These are phyloP conservation scores for Microplitis deprimator DNA, from an alignment of 2,888 invertebrate genomes.

Conservation along the genomic window DNA sequence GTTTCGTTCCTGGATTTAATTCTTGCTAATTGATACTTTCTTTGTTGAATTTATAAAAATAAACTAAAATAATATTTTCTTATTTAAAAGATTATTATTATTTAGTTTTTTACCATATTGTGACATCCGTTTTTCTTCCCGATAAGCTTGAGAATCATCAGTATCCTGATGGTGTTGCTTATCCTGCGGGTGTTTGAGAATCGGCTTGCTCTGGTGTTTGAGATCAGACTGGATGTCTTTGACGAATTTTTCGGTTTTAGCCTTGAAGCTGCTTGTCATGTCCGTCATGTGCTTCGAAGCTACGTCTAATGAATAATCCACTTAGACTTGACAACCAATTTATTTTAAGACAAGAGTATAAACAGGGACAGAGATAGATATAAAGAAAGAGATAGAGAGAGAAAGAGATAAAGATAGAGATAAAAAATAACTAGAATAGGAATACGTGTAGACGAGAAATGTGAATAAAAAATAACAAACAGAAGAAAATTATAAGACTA, in stretches of 20 bases:
- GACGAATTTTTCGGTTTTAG: slow-evolving; percentile 80
- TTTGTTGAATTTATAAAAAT: not conserved
- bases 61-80: slow-evolving; percentile 1
- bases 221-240: slow-evolving; percentile 78
- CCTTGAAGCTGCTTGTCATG: slow-evolving; percentile 79
- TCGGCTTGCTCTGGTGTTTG: slow-evolving; percentile 70
- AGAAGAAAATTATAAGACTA: slow-evolving; percentile 35
- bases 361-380: slow-evolving; percentile 12
- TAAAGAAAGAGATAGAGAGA: not conserved
- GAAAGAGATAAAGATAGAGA: not conserved
- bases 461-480: slow-evolving; percentile 2
- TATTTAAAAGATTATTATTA: not conserved
- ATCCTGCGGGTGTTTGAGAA: slow-evolving; percentile 70
- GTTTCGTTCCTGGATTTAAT: slow-evolving; percentile 77
- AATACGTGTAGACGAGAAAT: slow-evolving; percentile 1
- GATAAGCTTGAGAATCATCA: slow-evolving; percentile 78
- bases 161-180: slow-evolving; percentile 57
- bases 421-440: too few relatives aligned
- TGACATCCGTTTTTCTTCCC: slow-evolving; percentile 80
- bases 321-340: slow-evolving; percentile 26
- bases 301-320: slow-evolving; percentile 68
- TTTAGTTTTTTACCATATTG: slow-evolving; percentile 76
- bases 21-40: slow-evolving; percentile 18
- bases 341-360: not conserved
- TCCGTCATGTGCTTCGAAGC: slow-evolving; percentile 78